phyloP scores from a whole-genome alignment of 1,140 invertebrate species.

The Latrodectus geometricus region DNA sequence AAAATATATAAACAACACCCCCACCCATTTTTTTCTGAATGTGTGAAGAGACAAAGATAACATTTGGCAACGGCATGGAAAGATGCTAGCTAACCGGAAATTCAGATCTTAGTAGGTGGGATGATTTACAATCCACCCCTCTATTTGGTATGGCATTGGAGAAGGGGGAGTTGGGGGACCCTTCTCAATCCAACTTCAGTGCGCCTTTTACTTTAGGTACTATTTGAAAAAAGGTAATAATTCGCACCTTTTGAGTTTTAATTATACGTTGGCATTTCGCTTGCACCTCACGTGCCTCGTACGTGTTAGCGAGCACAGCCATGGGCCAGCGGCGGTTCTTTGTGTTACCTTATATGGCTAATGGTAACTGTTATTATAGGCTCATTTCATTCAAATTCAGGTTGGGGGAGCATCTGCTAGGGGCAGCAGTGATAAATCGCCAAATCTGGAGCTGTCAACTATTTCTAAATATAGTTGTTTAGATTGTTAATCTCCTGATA shows the following conservation, averaged over 20 bases:
- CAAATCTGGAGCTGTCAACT: not conserved
- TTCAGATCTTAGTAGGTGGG: conserved; percentile 5
- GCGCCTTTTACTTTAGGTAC: not conserved
- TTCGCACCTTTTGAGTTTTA: conserved; percentile 29
- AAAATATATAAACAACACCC: not conserved
- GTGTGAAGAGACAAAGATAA: conserved; percentile 15
- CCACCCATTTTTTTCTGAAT: not conserved
- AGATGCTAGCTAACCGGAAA: not conserved
- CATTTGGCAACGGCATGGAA: not conserved
- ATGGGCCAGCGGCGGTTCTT: not conserved
- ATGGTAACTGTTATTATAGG: conserved; percentile 11
- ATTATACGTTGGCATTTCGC: not conserved
- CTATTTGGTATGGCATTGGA: not conserved
- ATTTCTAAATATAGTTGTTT: no score
- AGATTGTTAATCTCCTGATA: no score
- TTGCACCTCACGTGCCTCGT: not conserved
- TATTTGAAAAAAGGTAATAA: not conserved
- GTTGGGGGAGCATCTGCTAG: no score
- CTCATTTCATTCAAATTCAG: not conserved
- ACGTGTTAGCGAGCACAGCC: not conserved
- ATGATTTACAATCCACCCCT: conserved; percentile 23
- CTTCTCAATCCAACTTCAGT: not conserved
- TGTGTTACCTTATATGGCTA: conserved; percentile 6
- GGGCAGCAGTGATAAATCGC: not conserved
- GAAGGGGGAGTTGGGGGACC: not conserved